phyloP scores from a whole-genome alignment of 2,888 invertebrate genomes.

The Noctua janthe region DNA sequence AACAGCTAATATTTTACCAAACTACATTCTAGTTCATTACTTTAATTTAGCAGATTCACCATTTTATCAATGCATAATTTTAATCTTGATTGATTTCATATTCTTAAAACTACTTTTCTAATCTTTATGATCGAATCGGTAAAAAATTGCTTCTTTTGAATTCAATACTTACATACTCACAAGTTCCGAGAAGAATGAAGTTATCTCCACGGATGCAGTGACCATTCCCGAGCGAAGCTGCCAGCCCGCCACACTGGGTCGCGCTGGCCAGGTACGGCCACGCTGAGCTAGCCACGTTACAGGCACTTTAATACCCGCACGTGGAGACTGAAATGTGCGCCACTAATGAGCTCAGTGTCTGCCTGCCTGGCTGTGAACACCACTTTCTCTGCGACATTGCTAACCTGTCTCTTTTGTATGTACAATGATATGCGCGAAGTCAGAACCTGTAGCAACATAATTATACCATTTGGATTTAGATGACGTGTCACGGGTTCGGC shows the following conservation, averaged over 20 bases:
- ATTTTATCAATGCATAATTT: background rate
- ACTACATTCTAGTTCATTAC: too few relatives aligned
- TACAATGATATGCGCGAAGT: background rate
- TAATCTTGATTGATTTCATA: background rate
- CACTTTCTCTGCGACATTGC: background rate
- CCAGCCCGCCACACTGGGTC: background rate
- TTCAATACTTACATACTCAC: background rate
- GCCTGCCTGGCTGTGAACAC: slow-evolving; percentile 1
- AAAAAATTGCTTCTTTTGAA: background rate
- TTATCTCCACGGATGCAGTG: background rate
- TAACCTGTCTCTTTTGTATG: background rate
- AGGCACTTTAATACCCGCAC: slow-evolving; percentile 24
- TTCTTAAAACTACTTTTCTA: background rate
- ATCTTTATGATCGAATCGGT: too few relatives aligned
- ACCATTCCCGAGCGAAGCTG: background rate
- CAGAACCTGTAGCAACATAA: background rate
- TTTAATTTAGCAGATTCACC: too few relatives aligned
- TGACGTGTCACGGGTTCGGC: background rate
- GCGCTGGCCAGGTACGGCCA: background rate
- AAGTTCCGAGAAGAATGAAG: background rate
- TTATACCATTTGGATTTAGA: background rate
- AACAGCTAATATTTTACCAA: too few relatives aligned
- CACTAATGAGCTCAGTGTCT: slow-evolving; percentile 20
- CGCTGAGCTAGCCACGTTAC: slow-evolving; percentile 9
- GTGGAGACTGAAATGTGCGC: slow-evolving; percentile 47